phyloP scores from a whole-genome alignment of 2,113 vertebrate genomes.

The Hypocryptadius cinnamomeus region DNA sequence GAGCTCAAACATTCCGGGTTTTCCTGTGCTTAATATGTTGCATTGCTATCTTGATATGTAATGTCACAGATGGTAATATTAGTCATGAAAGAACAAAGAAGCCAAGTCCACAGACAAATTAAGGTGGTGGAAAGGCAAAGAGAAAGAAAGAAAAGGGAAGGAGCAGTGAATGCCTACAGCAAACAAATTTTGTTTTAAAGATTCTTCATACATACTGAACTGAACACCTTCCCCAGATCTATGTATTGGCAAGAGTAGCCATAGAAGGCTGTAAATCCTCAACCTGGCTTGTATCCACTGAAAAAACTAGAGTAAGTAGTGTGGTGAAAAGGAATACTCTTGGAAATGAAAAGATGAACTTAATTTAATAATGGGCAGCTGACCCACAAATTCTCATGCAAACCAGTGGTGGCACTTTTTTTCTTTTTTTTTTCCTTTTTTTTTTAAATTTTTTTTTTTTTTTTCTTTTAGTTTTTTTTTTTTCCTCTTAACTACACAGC shows the following conservation, averaged over 20 bases:
- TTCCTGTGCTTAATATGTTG: conserved; percentile 75
- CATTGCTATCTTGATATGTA: conserved; percentile 79
- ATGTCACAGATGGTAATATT: conserved; percentile 83
- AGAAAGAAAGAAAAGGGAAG: background rate
- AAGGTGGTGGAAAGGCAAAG: conserved; percentile 51
- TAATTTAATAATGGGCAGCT: conserved; percentile 71
- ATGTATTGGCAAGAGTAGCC: conserved; percentile 41
- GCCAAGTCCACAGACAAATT: conserved; percentile 72
- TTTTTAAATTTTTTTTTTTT: background rate
- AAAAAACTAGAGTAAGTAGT: conserved; percentile 58
- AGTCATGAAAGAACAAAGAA: conserved; percentile 80
- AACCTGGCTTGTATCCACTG: conserved; percentile 62
- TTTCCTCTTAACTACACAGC: conserved; percentile 27
- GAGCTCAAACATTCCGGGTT: conserved; percentile 67
- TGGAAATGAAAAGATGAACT: conserved; percentile 71
- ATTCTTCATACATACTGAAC: conserved; percentile 28
- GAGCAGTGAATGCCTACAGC: background rate
- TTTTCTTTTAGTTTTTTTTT: background rate
- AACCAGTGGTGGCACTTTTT: conserved; percentile 58
- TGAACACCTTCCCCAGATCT: conserved; percentile 57
- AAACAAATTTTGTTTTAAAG: conserved; percentile 57
- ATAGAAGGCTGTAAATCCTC: conserved; percentile 59
- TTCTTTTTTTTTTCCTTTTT: background rate
- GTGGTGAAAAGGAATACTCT: conserved; percentile 57
- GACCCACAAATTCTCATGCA: conserved; percentile 69